Percentiles rank a stretch among this genome's conserved stretches.
phyloP scores from a whole-genome alignment of 2,888 invertebrate genomes.

The Melipona beecheii region DNA sequence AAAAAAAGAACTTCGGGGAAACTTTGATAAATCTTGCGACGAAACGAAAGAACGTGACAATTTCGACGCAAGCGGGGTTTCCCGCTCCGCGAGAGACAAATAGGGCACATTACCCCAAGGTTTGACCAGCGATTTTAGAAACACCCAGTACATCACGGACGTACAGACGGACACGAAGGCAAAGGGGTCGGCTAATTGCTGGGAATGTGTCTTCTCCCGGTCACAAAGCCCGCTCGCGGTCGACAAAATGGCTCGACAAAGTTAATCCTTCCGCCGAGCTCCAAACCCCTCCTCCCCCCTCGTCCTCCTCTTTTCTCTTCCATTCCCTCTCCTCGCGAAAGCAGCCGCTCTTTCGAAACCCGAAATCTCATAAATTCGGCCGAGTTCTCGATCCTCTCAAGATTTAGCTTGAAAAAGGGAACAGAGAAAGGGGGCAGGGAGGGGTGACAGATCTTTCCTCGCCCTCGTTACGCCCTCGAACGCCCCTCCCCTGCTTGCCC shows the following conservation, averaged over 20 bases:
- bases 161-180: slow-evolving; percentile 26
- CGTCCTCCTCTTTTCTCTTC: not conserved
- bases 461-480: slow-evolving; percentile 46
- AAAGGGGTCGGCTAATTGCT: slow-evolving; percentile 62
- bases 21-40: not conserved
- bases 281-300: slow-evolving; percentile 2
- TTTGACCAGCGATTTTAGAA: slow-evolving; percentile 15
- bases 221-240: slow-evolving; percentile 65
- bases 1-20: not conserved
- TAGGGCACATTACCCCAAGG: not conserved
- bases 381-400: slow-evolving; percentile 58
- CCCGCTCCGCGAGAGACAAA: not conserved
- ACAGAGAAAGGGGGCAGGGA: slow-evolving; percentile 14
- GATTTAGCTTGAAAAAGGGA: slow-evolving; percentile 62
- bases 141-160: slow-evolving; percentile 13
- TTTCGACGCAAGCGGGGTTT: not conserved
- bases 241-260: slow-evolving; percentile 69
- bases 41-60: not conserved
- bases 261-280: slow-evolving; percentile 63
- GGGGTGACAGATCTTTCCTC: slow-evolving; percentile 46
- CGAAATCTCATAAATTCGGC: slow-evolving; percentile 69
- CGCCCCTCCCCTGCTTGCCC: not conserved
- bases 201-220: slow-evolving; percentile 66
- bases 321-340: not conserved
- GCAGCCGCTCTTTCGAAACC: slow-evolving; percentile 33